These are phyloP conservation scores for Oxygymnocypris stewartii DNA, from an alignment of 2,113 vertebrate genomes.

Conservation along the genomic window DNA sequence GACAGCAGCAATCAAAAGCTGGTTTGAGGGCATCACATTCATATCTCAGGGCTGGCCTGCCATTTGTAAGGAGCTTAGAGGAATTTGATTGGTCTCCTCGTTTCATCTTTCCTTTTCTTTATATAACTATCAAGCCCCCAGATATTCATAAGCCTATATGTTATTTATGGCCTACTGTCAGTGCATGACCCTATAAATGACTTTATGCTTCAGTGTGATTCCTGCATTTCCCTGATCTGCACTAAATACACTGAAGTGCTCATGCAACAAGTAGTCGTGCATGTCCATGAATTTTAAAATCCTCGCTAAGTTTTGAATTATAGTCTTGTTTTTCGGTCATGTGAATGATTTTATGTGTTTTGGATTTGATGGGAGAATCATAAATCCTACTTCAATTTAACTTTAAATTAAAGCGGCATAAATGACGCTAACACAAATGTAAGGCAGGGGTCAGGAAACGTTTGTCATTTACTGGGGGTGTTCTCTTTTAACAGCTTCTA, in stretches of 20 bases:
- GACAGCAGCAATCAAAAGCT: conserved; percentile 14
- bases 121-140: not conserved
- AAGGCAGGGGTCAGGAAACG: not conserved
- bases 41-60: not conserved
- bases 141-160: not conserved
- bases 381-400: conserved; percentile 1
- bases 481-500: not conserved
- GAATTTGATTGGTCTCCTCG: not conserved
- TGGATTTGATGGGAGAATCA: not conserved
- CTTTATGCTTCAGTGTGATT: not conserved
- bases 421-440: not conserved
- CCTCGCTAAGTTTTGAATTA: conserved; percentile 6
- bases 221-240: conserved; percentile 1
- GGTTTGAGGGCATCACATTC: not conserved
- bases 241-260: conserved; percentile 1
- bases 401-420: not conserved
- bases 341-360: conserved; percentile 5
- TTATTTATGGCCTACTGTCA: not conserved
- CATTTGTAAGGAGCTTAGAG: not conserved
- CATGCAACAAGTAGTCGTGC: not conserved
- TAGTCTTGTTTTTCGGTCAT: conserved; percentile 7
- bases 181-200: not conserved
- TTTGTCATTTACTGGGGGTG: not conserved
- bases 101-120: conserved; percentile 3
- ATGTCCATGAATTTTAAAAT: not conserved